A percentile compares a stretch with the other conserved stretches of the same genome.
Evolutionary conservation across 2,888 invertebrate genomes (phyloP).

Genomic region (Parnassius orleans): DNA sequence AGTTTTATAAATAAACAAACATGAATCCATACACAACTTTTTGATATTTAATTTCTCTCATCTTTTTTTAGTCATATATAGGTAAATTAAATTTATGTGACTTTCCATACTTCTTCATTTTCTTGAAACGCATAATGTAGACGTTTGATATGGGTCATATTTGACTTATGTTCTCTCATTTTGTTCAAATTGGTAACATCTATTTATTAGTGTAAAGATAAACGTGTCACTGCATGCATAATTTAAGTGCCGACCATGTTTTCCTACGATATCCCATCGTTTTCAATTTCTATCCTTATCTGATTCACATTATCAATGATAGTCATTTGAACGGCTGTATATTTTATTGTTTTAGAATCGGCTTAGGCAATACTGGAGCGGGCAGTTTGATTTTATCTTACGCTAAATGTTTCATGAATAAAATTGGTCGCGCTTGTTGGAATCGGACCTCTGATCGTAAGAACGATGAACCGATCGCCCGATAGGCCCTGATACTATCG

Average conservation of each 20-base stretch:
- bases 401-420: constrained; percentile 76
- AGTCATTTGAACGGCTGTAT: constrained; percentile 55
- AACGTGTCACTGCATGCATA: constrained; percentile 44
- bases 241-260: constrained; percentile 43
- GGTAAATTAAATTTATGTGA: too few relatives aligned
- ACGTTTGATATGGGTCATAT: constrained; percentile 3
- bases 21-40: too few relatives aligned
- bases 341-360: constrained; percentile 43
- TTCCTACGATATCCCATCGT: constrained; percentile 49
- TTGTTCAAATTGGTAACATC: constrained; percentile 11
- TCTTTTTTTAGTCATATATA: too few relatives aligned
- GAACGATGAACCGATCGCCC: constrained; percentile 49
- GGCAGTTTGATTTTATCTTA: constrained; percentile 65
- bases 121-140: too few relatives aligned
- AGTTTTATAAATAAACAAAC: too few relatives aligned
- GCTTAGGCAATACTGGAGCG: constrained; percentile 49
- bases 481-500: constrained; percentile 57
- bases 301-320: constrained; percentile 70
- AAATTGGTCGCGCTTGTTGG: constrained; percentile 73
- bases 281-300: constrained; percentile 64
- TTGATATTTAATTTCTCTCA: too few relatives aligned
- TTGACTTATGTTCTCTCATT: background rate
- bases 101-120: too few relatives aligned
- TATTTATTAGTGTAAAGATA: constrained; percentile 38
- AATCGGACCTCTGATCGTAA: constrained; percentile 61